Percentiles rank a stretch among this genome's conserved stretches.
These are phyloP conservation scores for Phortica magna DNA, from an alignment of 2,888 invertebrate species.

Conservation along the genomic window DNA sequence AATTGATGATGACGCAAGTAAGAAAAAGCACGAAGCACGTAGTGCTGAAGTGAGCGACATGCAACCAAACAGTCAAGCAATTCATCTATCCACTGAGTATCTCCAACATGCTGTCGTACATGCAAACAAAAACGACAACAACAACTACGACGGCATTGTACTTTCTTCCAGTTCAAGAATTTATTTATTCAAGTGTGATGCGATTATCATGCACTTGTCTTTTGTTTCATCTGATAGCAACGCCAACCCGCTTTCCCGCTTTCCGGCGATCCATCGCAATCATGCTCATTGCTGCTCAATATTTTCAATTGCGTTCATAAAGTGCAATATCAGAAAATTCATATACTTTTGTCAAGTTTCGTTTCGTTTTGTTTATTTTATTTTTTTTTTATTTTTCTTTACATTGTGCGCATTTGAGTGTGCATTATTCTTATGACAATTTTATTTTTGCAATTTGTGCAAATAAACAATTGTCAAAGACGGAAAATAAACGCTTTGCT, in stretches of 20 bases:
- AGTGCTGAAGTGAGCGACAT: too few species aligned
- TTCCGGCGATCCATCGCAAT: neutral
- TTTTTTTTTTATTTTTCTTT: neutral
- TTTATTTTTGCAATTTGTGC: too few species aligned
- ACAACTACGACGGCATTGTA: conserved; percentile 4
- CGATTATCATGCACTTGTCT: conserved; percentile 68
- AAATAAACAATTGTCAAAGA: too few species aligned
- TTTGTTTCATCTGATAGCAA: conserved; percentile 49
- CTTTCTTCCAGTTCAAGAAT: conserved; percentile 65
- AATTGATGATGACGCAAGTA: too few species aligned
- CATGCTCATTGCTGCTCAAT: neutral
- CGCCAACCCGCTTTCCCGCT: conserved; percentile 12
- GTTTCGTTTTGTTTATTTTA: neutral
- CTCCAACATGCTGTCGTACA: neutral
- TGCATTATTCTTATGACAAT: neutral
- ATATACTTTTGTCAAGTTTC: neutral
- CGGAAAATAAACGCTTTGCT: too few species aligned
- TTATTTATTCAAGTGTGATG: conserved; percentile 72
- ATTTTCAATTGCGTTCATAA: neutral
- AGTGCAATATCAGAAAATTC: neutral
- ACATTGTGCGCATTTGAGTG: neutral
- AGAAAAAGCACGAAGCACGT: too few species aligned
- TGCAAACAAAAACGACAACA: neutral
- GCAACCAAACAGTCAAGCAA: neutral
- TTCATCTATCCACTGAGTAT: neutral